Percentiles rank a stretch among this genome's conserved stretches.
Evolutionary conservation across 2,797 vertebrate genomes (phyloP).

Genomic region (Pseudocheirus occidentalis): DNA sequence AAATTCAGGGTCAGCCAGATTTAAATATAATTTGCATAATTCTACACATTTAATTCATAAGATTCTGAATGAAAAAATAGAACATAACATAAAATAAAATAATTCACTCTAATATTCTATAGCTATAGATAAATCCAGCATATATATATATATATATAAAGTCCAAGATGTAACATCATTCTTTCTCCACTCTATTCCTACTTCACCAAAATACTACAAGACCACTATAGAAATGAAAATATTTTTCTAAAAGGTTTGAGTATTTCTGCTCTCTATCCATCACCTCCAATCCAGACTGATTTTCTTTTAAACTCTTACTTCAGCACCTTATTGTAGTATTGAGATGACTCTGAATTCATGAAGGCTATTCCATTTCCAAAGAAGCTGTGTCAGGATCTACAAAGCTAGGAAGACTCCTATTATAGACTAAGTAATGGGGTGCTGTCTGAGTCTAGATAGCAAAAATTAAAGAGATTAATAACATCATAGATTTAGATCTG

Average conservation of each 20-base stretch:
- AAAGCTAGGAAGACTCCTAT: not conserved
- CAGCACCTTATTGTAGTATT: not conserved
- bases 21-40: not conserved
- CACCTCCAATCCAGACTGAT: not conserved
- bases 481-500: not conserved
- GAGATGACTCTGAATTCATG: not conserved
- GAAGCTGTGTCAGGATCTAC: not conserved
- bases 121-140: not conserved
- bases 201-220: not conserved
- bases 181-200: not conserved
- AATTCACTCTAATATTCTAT: not conserved
- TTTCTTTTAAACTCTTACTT: not conserved
- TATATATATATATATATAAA: not conserved
- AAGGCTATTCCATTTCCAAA: not conserved
- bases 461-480: not conserved
- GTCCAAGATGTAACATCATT: not conserved
- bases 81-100: not conserved
- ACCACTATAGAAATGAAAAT: not conserved
- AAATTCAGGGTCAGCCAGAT: not conserved
- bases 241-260: not conserved
- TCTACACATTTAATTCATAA: not conserved
- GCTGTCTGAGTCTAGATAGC: not conserved
- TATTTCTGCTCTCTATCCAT: not conserved
- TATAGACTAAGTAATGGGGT: not conserved
- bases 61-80: not conserved